phyloP scores from a whole-genome alignment of 2,113 vertebrate genomes.

The Lepus americanus region DNA sequence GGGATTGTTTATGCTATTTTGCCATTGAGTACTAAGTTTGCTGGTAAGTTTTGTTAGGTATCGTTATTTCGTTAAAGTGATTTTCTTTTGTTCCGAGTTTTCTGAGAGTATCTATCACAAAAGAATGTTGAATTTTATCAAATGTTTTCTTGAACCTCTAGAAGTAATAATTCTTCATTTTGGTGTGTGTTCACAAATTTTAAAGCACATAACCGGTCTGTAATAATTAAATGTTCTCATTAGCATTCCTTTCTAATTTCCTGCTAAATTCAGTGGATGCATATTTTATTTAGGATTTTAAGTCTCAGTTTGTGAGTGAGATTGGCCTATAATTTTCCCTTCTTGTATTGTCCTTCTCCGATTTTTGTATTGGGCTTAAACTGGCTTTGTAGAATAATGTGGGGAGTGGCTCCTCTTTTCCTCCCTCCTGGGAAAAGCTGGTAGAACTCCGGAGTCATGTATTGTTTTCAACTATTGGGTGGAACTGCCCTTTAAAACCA shows the following conservation, averaged over 20 bases:
- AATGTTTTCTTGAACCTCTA: not conserved
- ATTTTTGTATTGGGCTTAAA: not conserved
- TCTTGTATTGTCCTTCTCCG: not conserved
- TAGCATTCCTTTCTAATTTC: not conserved
- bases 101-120: not conserved
- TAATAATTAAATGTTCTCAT: not conserved
- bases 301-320: not conserved
- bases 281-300: not conserved
- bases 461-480: not conserved
- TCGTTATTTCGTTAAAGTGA: not conserved
- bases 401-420: not conserved
- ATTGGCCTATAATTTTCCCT: not conserved
- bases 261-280: not conserved
- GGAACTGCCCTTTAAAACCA: not conserved
- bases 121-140: not conserved
- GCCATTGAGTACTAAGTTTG: not conserved
- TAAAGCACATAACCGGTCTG: not conserved
- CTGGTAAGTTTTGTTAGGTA: not conserved
- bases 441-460: not conserved
- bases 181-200: not conserved
- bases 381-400: slow-evolving; percentile 7
- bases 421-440: slow-evolving; percentile 15
- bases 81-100: not conserved
- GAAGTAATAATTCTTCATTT: not conserved
- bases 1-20: not conserved